Evolutionary conservation across 2,113 vertebrate genomes (phyloP), one percentile per base, ranked within the genome.

Genomic region (Fukomys damarensis): DNA sequence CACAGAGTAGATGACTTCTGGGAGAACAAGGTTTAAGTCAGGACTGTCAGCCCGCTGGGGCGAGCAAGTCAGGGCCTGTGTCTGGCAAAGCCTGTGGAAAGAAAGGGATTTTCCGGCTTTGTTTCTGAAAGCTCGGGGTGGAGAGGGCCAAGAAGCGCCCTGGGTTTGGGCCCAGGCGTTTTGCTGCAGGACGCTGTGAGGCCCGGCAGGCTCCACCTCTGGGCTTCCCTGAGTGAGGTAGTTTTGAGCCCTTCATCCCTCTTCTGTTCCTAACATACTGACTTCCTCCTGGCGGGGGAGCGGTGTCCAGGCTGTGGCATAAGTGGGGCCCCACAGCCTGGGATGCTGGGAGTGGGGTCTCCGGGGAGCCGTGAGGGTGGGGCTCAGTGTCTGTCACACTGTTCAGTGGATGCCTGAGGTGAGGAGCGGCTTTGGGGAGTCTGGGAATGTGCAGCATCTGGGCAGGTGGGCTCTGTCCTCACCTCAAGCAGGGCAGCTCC

Each of bases 321-420:
- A 32, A 70, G 72, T 17, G 13, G 32, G 4, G 41, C 52, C 54
- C 41, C 0, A 0, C 3, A 24, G 68, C 41, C 65, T 70, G 80
- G 12, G 59, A 16, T 1, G 0, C 32, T 72, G 49, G 61, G 24
- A 43, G 35, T 26, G 16, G 61, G 46, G 13, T 54, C 30, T 8
- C 3, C 0, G 16, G 7, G 52, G 14, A 66, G 30, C 61, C 49
- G 16, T 0, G 0, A 52, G 35, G 32, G 32, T 35, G 4, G 66
- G 24, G 35, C 28, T 58, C 68, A 0, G 77, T 3, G 43, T 77
- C 35, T 28, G 32, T 68, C 52, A 54, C 66, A 22, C 22, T 24
- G 5, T 16, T 35, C 52, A 46, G 38, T 0, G 41, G 63, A 79
- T 41, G 76, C 68, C 83, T n/a, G 1, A 10, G 7, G 3, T 38